Percentiles rank a stretch among this genome's conserved stretches.
These are phyloP conservation scores for Crypturellus undulatus DNA, from an alignment of 2,113 vertebrate species.

Conservation along the genomic window DNA sequence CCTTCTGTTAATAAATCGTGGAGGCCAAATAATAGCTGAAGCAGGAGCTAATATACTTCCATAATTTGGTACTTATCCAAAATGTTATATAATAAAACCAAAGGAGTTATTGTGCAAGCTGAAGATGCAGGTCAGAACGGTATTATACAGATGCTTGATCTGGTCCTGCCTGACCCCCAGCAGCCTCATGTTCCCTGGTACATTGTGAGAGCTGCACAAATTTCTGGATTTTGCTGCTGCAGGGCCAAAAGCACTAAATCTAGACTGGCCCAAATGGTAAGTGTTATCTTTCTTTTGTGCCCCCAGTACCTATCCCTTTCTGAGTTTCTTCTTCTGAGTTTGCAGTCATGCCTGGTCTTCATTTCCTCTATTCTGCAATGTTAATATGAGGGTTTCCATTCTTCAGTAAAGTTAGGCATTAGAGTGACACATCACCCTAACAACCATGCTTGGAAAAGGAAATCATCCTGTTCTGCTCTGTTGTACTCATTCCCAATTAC, in stretches of 20 bases:
- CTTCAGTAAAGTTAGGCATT: accelerated
- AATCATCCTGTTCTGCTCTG: slow-evolving; percentile 54
- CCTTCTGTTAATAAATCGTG: neutral
- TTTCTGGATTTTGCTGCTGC: neutral
- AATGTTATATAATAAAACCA: neutral
- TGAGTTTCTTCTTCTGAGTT: neutral
- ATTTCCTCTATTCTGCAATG: neutral
- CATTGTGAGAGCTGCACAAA: neutral
- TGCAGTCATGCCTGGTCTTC: accelerated
- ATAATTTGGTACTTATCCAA: neutral
- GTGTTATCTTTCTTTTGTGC: neutral
- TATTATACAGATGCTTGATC: accelerated
- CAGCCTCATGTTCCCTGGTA: accelerated
- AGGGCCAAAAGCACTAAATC: accelerated
- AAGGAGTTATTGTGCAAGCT: neutral
- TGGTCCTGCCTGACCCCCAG: too few relatives aligned
- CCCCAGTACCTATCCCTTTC: neutral
- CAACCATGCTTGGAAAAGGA: slow-evolving; percentile 19
- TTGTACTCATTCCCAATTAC: slow-evolving; percentile 34
- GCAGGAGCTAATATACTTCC: neutral
- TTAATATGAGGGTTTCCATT: neutral
- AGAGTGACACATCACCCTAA: neutral
- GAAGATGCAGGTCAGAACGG: accelerated
- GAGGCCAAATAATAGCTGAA: neutral
- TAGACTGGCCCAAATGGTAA: neutral